A percentile compares a stretch with the other conserved stretches of the same genome.
Conservation (phyloP, 2,797 vertebrate species). For the Selene dorsalis region DNA sequence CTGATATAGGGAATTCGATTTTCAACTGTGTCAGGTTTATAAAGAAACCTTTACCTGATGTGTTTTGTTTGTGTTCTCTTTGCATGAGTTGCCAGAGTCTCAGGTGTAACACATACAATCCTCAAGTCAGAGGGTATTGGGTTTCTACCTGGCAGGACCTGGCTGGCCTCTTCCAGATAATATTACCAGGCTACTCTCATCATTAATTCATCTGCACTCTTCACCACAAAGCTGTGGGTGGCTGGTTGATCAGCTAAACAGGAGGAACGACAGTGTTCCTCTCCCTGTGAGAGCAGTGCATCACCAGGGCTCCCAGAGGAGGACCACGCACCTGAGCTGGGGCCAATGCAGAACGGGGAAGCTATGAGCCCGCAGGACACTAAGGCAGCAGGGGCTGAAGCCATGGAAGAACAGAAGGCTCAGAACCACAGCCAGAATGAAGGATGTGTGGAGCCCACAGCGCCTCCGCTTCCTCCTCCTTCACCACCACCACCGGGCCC, state of each 20-base stretch:
- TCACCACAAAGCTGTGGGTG: constrained; percentile 60
- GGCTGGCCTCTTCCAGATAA: constrained; percentile 75
- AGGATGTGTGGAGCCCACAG: constrained; percentile 55
- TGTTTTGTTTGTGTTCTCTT: constrained; percentile 66
- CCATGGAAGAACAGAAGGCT: constrained; percentile 66
- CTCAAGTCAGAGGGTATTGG: constrained; percentile 68
- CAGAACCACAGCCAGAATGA: constrained; percentile 59
- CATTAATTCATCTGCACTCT: constrained; percentile 81
- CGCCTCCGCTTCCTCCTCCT: constrained; percentile 68
- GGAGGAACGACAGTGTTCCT: constrained; percentile 52
- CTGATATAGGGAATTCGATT: constrained; percentile 41
- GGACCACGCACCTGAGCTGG: constrained; percentile 65
- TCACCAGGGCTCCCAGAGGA: constrained; percentile 76
- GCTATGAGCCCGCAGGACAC: constrained; percentile 81
- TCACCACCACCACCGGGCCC: constrained; percentile 80
- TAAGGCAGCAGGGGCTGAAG: constrained; percentile 61
- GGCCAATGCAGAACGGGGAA: constrained; percentile 90
- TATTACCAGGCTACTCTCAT: constrained; percentile 83
- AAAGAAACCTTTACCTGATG: constrained; percentile 46
- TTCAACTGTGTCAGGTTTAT: constrained; percentile 35
- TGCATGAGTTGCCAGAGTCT: constrained; percentile 64
- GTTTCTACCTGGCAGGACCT: constrained; percentile 78
- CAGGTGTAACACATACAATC: constrained; percentile 80
- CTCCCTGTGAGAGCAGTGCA: constrained; percentile 63
- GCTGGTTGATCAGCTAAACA: constrained; percentile 41